phyloP scores from a whole-genome alignment of 1,140 invertebrate genomes.

The Aphelinus atriplicis region DNA sequence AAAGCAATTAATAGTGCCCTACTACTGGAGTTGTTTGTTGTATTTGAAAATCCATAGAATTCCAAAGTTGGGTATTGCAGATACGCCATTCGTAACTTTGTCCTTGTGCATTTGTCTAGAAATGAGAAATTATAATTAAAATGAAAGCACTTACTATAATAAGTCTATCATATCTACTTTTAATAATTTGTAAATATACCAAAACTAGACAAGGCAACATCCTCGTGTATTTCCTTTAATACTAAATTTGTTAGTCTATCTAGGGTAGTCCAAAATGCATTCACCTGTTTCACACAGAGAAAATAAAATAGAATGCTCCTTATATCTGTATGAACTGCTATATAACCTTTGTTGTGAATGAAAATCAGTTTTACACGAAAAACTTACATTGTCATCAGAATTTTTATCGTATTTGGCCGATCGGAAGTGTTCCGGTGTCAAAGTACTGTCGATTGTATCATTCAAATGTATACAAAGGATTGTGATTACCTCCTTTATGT shows the following conservation, averaged over 20 bases:
- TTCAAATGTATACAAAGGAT: slow-evolving; percentile 51
- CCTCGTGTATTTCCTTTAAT: slow-evolving; percentile 40
- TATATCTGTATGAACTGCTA: slow-evolving; percentile 38
- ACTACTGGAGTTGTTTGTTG: slow-evolving; percentile 29
- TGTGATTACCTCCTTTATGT: slow-evolving; percentile 47
- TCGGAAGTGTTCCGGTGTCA: slow-evolving; percentile 53
- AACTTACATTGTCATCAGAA: slow-evolving; percentile 47
- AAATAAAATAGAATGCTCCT: slow-evolving; percentile 36
- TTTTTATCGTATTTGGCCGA: slow-evolving; percentile 47
- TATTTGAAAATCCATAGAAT: slow-evolving; percentile 47
- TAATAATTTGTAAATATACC: slow-evolving; percentile 45
- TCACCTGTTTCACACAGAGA: slow-evolving; percentile 13
- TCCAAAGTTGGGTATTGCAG: slow-evolving; percentile 52
- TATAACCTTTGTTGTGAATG: slow-evolving; percentile 22
- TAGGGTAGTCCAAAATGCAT: slow-evolving; percentile 39
- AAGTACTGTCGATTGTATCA: slow-evolving; percentile 33
- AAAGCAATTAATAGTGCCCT: slow-evolving; percentile 52
- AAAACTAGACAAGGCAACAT: slow-evolving; percentile 45
- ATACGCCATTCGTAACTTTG: slow-evolving; percentile 53
- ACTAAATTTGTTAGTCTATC: slow-evolving; percentile 46
- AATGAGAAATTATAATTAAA: slow-evolving; percentile 3
- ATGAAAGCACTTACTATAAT: not conserved
- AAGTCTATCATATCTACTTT: not conserved
- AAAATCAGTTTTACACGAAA: not conserved
- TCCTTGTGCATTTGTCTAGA: slow-evolving; percentile 47